phyloP scores from a whole-genome alignment of 2,888 invertebrate species.

The Troides aeacus region DNA sequence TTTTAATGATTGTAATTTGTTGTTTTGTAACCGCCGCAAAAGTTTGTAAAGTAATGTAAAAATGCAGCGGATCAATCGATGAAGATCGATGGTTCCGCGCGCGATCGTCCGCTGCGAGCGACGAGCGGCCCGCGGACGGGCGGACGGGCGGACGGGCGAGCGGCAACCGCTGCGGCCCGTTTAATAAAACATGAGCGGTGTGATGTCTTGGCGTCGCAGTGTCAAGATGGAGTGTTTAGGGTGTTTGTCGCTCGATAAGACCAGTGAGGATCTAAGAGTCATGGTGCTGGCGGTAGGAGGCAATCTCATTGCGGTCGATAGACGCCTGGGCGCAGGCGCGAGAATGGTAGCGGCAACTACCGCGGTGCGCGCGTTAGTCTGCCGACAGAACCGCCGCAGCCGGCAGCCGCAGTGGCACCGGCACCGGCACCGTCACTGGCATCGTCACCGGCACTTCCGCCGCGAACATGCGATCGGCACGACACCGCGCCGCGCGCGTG shows the following conservation, averaged over 20 bases:
- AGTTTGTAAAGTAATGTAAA: background rate
- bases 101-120: background rate
- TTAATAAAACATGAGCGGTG: constrained; percentile 51
- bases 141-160: background rate
- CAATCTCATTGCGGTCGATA: constrained; percentile 66
- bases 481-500: constrained; percentile 66
- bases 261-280: constrained; percentile 56
- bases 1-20: no score
- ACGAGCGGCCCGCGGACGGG: background rate
- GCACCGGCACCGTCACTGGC: constrained; percentile 47
- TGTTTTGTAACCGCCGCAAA: constrained; percentile 6
- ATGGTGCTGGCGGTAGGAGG: constrained; percentile 51
- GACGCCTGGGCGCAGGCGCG: constrained; percentile 61
- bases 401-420: constrained; percentile 52
- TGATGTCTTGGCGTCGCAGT: constrained; percentile 42
- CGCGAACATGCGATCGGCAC: constrained; percentile 63
- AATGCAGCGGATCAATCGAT: constrained; percentile 31
- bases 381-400: constrained; percentile 68
- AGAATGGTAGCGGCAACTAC: constrained; percentile 36
- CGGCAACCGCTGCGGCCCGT: background rate
- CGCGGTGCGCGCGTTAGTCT: constrained; percentile 54
- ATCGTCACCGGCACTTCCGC: constrained; percentile 48
- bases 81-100: constrained; percentile 10
- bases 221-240: constrained; percentile 52
- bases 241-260: constrained; percentile 62